Base-by-base conservation (phyloP, 2,888 invertebrate genomes). In the Eupithecia exiguata region DNA sequence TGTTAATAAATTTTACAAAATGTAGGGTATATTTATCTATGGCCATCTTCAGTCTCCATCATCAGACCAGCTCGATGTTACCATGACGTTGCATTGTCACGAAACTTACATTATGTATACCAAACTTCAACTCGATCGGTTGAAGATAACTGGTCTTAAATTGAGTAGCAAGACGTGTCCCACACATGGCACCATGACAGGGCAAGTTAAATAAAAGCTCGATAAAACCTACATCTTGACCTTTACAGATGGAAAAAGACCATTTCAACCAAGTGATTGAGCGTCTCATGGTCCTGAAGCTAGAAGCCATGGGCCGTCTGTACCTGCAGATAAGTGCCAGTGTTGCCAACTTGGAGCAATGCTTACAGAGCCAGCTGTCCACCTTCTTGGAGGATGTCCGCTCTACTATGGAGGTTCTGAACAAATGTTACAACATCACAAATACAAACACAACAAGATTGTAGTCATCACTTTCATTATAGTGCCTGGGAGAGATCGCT, bases 191-290 rank as follows among this genome's bases (percentile, higher is more conserved):
- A 30, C 30, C 30, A 30, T 30, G 30, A 30, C 30, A 30, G 30
- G 30, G 30, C 30, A 30, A 30, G 30, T 30, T 30, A 30, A 1
- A 30, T 30, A 30, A 30, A 30, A 30, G 30, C 30, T 30, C 30
- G 30, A 30, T 30, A 30, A 30, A 3, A 3, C 30, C 4, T 30
- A 30, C 30, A 30, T 30, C 30, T 30, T 30, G 30, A 43, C 14
- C 18, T 43, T 43, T 72, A 12, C 82, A 92, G 92, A 87, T 92
- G 82, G 86, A 88, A 78, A 85, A 78, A 66, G 92, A 92, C 46
- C 85, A 83, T 68, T 92, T 88, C 74, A 84, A 86, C 66, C 71
- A 83, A 67, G 84, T 87, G 0, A 83, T 92, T 16, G 84, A 88
- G 68, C 83, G 92, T n/a, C 77, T 92, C 1, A 81, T 89, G 12